Percentiles rank a stretch among this genome's conserved stretches.
phyloP scores from a whole-genome alignment of 2,888 invertebrate genomes.

The Archaeoteleia sp. region DNA sequence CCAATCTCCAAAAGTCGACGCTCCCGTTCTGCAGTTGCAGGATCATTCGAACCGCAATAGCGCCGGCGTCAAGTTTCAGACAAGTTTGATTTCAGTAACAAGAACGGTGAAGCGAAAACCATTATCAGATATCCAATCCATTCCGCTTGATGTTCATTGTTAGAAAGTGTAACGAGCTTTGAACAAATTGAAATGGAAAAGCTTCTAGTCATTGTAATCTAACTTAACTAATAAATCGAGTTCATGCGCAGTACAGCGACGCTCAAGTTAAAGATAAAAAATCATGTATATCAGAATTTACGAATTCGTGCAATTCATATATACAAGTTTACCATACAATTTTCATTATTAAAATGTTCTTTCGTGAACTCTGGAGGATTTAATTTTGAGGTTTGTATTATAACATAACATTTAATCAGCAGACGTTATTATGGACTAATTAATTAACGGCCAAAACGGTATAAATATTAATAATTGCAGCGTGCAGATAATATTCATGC shows the following conservation, averaged over 20 bases:
- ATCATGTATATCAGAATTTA: not conserved
- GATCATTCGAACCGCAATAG: constrained; percentile 52
- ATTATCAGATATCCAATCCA: constrained; percentile 53
- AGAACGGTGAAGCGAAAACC: constrained; percentile 49
- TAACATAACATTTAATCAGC: no score
- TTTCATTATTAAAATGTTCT: no score
- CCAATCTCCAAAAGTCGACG: constrained; percentile 47
- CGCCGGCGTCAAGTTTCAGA: constrained; percentile 47
- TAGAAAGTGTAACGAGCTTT: constrained; percentile 52
- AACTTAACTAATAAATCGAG: constrained; percentile 46
- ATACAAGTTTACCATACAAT: no score
- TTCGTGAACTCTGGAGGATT: no score
- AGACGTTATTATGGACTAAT: no score
- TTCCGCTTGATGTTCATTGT: constrained; percentile 50
- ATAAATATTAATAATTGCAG: no score
- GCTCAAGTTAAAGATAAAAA: constrained; percentile 6
- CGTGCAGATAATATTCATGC: no score
- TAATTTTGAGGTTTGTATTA: no score
- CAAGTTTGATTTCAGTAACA: constrained; percentile 54
- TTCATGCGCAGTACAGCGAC: constrained; percentile 20
- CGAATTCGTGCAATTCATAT: no score
- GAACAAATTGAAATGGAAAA: constrained; percentile 50
- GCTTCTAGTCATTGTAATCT: constrained; percentile 43
- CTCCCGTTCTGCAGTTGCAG: constrained; percentile 30
- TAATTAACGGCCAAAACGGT: no score